Evolutionary conservation across 2,888 invertebrate genomes (phyloP).

Genomic region (Lamellibrachia columna): DNA sequence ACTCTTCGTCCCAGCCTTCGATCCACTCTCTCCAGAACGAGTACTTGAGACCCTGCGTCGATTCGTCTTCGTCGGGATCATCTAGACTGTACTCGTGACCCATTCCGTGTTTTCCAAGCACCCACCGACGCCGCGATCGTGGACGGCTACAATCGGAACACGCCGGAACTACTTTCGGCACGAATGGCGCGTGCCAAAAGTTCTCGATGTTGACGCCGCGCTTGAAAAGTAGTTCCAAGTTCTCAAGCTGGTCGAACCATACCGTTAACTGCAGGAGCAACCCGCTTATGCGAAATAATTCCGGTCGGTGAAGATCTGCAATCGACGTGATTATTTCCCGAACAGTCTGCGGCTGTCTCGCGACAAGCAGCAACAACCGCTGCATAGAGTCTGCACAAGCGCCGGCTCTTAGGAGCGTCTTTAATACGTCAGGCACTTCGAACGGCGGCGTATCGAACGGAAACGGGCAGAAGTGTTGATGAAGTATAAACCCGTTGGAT

Average conservation of each 20-base stretch:
- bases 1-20: conserved; percentile 36
- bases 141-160: conserved; percentile 8
- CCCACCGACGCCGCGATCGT: not conserved
- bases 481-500: conserved; percentile 33
- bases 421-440: conserved; percentile 28
- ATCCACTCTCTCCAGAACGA: conserved; percentile 39
- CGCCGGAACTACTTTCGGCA: conserved; percentile 30
- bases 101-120: not conserved
- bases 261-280: conserved; percentile 36
- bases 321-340: conserved; percentile 29
- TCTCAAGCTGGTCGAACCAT: conserved; percentile 34
- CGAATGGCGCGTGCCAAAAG: conserved; percentile 37
- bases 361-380: conserved; percentile 31
- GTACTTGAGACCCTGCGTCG: conserved; percentile 34
- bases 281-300: conserved; percentile 33
- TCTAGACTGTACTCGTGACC: conserved; percentile 22
- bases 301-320: conserved; percentile 23
- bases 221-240: conserved; percentile 28
- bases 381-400: conserved; percentile 31
- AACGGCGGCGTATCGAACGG: conserved; percentile 21
- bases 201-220: conserved; percentile 33
- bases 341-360: conserved; percentile 26
- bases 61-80: not conserved
- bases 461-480: conserved; percentile 32
- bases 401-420: conserved; percentile 26